These are phyloP conservation scores for Cryptotis parvus DNA, from an alignment of 2,113 vertebrate species.

Conservation along the genomic window DNA sequence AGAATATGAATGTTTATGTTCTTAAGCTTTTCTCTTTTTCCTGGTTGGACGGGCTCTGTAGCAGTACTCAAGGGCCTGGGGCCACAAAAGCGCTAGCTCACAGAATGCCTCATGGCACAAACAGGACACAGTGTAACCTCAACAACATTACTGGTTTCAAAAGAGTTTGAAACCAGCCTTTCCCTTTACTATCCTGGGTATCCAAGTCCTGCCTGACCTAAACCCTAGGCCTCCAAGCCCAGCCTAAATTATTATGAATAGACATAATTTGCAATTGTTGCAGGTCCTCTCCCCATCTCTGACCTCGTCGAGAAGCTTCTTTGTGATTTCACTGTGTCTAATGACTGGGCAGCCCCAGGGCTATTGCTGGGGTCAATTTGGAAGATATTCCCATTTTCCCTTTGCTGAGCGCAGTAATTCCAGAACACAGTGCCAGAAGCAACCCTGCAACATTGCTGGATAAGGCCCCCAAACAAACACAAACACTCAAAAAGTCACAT, in stretches of 20 bases:
- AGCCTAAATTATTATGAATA: not conserved
- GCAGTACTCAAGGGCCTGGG: too few species aligned
- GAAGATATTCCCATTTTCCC: not conserved
- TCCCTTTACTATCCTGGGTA: too few species aligned
- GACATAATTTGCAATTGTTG: not conserved
- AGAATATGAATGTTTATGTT: not conserved
- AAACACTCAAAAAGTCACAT: not conserved
- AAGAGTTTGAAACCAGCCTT: not conserved
- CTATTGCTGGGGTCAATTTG: not conserved
- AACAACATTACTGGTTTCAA: not conserved
- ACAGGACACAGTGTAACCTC: not conserved
- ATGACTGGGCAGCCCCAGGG: rapidly evolving
- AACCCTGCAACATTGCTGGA: too few species aligned
- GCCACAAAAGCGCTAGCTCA: not conserved
- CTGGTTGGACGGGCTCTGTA: too few species aligned
- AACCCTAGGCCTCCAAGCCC: too few species aligned
- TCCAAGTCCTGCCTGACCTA: too few species aligned
- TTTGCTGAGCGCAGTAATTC: not conserved
- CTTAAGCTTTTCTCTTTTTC: conserved; percentile 19
- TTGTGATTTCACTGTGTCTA: not conserved
- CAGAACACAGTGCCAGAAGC: too few species aligned
- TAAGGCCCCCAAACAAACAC: too few species aligned
- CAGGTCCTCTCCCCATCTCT: rapidly evolving
- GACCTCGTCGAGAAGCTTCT: not conserved
- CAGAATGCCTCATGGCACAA: not conserved